Conservation (phyloP, 2,888 invertebrate species). For the Andricus quercusramuli region DNA sequence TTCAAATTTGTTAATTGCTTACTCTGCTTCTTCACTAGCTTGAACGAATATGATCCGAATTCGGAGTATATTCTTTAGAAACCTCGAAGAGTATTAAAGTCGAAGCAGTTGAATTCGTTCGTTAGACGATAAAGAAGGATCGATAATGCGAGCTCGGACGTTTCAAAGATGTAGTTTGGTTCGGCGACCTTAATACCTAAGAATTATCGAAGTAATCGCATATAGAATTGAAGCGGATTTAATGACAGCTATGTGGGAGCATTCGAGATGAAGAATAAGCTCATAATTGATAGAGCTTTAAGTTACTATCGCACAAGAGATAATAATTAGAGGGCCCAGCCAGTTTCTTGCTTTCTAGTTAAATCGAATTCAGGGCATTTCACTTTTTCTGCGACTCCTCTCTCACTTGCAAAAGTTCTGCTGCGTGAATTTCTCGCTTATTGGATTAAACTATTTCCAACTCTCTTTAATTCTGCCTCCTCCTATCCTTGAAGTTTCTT, state of each 20-base stretch:
- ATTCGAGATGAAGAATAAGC: conserved; percentile 8
- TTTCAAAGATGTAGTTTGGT: not conserved
- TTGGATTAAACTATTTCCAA: conserved; percentile 25
- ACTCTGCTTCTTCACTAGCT: not conserved
- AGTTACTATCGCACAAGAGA: conserved; percentile 48
- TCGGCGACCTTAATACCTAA: not conserved
- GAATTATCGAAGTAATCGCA: conserved; percentile 7
- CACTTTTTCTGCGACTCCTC: conserved; percentile 38
- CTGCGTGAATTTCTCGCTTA: conserved; percentile 41
- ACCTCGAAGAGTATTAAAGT: not conserved
- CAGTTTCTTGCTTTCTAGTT: conserved; percentile 38
- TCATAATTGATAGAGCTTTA: conserved; percentile 47
- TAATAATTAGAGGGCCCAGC: conserved; percentile 45
- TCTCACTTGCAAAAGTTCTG: conserved; percentile 26
- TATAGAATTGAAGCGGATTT: not conserved
- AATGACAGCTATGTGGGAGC: not conserved
- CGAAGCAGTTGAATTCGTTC: not conserved
- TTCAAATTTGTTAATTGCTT: not conserved
- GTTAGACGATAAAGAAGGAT: not conserved
- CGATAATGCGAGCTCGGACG: not conserved
- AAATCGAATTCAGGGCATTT: conserved; percentile 52
- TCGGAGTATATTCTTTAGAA: not conserved
- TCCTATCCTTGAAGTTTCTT: not conserved
- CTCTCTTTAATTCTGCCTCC: conserved; percentile 23
- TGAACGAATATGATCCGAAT: not conserved